These are phyloP conservation scores for Onychomys leucogaster DNA, from an alignment of 2,797 vertebrate genomes.

Conservation along the genomic window DNA sequence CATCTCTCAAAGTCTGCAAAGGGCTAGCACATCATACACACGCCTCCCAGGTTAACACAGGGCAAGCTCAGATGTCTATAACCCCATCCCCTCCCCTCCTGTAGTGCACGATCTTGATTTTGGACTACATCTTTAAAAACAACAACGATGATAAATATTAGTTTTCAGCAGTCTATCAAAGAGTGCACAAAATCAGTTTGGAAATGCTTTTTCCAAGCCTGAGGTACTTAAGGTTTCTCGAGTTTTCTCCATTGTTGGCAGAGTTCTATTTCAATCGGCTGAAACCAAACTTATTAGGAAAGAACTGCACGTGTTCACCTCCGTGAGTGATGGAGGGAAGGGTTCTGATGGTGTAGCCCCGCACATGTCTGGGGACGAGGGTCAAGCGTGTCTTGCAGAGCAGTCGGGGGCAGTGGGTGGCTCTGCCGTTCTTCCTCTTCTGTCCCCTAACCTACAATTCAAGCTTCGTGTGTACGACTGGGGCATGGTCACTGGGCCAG, in stretches of 20 bases:
- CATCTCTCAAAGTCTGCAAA: neutral
- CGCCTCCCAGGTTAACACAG: constrained; percentile 13
- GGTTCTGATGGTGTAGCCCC: neutral
- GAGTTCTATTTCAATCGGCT: constrained; percentile 55
- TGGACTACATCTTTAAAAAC: constrained; percentile 17
- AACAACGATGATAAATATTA: constrained; percentile 16
- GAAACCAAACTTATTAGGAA: constrained; percentile 71
- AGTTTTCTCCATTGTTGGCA: constrained; percentile 76
- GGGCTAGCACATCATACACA: neutral
- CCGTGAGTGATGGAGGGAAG: constrained; percentile 30
- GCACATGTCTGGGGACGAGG: neutral
- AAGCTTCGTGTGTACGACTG: neutral
- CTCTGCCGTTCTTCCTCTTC: neutral
- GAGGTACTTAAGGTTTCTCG: constrained; percentile 76
- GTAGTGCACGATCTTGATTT: neutral
- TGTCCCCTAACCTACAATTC: constrained; percentile 51
- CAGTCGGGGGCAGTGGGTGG: neutral
- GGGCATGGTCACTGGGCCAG: constrained; percentile 28
- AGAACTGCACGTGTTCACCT: constrained; percentile 56
- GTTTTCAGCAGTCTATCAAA: constrained; percentile 69
- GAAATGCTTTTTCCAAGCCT: constrained; percentile 61
- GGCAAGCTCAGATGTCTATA: neutral
- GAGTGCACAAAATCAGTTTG: constrained; percentile 71
- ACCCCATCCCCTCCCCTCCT: neutral
- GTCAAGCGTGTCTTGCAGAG: constrained; percentile 3